Evolutionary conservation across 2,113 vertebrate species (phyloP).

Genomic region (Microtus richardsoni): DNA sequence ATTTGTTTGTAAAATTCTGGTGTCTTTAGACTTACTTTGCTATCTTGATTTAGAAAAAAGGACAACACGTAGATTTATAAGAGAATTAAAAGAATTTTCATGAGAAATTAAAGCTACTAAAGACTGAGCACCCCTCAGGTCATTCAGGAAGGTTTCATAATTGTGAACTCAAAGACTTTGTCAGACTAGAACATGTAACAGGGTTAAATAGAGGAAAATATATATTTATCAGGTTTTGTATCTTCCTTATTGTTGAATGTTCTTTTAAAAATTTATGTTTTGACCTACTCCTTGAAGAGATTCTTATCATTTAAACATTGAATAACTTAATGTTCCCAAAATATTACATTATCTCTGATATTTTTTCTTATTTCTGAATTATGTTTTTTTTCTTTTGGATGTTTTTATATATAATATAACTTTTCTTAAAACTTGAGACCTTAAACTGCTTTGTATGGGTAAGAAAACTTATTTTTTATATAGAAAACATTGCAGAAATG

Average conservation of each 20-base stretch:
- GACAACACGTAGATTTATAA: conserved; percentile 12
- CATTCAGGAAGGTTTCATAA: conserved; percentile 27
- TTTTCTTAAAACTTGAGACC: conserved; percentile 60
- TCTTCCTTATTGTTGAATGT: conserved; percentile 28
- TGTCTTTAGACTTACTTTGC: background rate
- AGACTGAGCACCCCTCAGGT: background rate
- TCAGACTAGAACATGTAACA: conserved; percentile 12
- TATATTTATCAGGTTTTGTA: conserved; percentile 43
- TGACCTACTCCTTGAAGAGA: conserved; percentile 46
- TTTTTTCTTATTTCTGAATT: conserved; percentile 53
- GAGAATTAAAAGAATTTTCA: conserved; percentile 58
- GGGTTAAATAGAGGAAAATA: background rate
- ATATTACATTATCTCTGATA: background rate
- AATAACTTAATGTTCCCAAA: background rate
- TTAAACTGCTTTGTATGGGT: conserved; percentile 32
- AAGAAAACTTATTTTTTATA: conserved; percentile 46
- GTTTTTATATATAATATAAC: conserved; percentile 16
- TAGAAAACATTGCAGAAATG: conserved; percentile 31
- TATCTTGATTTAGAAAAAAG: conserved; percentile 50
- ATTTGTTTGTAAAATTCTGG: conserved; percentile 5
- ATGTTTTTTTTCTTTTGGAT: background rate
- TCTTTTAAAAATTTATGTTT: conserved; percentile 44
- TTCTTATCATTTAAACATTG: conserved; percentile 33
- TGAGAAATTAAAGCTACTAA: conserved; percentile 39
- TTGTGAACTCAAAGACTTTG: conserved; percentile 48